A percentile compares a stretch with the other conserved stretches of the same genome.
Evolutionary conservation across 2,113 vertebrate species (phyloP).

Genomic region (Zootoca vivipara): DNA sequence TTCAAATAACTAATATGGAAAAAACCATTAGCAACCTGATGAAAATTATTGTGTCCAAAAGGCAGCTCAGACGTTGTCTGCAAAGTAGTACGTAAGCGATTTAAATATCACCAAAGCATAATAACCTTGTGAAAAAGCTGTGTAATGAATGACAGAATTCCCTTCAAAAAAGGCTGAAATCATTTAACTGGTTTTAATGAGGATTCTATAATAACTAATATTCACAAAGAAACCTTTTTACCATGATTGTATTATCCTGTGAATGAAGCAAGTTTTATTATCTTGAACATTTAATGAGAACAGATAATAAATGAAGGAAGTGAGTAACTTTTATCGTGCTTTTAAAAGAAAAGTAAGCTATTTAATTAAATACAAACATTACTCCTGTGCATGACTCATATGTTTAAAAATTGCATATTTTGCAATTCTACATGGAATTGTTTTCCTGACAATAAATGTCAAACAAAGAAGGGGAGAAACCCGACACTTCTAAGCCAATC

Average conservation of each 20-base stretch:
- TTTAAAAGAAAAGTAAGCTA: slow-evolving; percentile 46
- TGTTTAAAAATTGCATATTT: slow-evolving; percentile 22
- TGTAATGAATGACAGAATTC: slow-evolving; percentile 9
- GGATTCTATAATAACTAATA: not conserved
- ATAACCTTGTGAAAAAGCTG: not conserved
- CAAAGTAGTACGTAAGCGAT: slow-evolving; percentile 11
- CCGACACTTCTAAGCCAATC: not conserved
- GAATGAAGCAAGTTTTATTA: not conserved
- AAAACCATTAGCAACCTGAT: not conserved
- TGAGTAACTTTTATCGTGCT: slow-evolving; percentile 16
- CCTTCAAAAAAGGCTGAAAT: slow-evolving; percentile 42
- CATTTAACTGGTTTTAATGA: slow-evolving; percentile 17
- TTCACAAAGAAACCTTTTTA: not conserved
- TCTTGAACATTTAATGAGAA: slow-evolving; percentile 4
- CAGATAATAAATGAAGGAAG: slow-evolving; percentile 27
- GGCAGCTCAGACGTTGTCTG: not conserved
- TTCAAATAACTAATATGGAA: not conserved
- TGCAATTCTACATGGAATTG: not conserved
- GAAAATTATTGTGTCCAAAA: not conserved
- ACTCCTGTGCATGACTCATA: slow-evolving; percentile 17
- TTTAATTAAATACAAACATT: slow-evolving; percentile 28
- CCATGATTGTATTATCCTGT: not conserved
- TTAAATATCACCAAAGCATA: slow-evolving; percentile 24
- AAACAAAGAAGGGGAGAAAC: too few species aligned
- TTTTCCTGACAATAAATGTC: not conserved